These are phyloP conservation scores for Chrysogorgia sp. DNA, from an alignment of 92 coral and sea anemone genomes.

Conservation along the genomic window DNA sequence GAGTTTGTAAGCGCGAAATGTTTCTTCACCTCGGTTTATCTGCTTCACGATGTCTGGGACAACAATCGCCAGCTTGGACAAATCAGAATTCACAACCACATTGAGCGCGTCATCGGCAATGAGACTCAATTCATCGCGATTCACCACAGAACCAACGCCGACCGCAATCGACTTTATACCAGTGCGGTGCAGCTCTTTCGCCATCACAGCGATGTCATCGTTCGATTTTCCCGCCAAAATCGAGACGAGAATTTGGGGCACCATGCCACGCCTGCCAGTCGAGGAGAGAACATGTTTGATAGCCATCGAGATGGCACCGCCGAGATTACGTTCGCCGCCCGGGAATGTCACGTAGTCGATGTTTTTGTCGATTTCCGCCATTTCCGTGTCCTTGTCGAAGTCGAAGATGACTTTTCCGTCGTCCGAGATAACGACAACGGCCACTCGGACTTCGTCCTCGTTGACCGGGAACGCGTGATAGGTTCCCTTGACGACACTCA, in stretches of 20 bases:
- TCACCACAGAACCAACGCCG: slow-evolving; percentile 65
- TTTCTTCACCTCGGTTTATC: slow-evolving; percentile 34
- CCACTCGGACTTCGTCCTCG: slow-evolving; percentile 51
- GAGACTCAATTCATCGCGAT: slow-evolving; percentile 40
- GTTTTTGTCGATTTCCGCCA: slow-evolving; percentile 63
- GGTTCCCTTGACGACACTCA: slow-evolving; percentile 62
- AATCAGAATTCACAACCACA: slow-evolving; percentile 66
- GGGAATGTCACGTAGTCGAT: slow-evolving; percentile 69
- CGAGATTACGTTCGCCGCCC: slow-evolving; percentile 64
- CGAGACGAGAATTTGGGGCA: slow-evolving; percentile 70
- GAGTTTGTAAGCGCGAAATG: slow-evolving; percentile 42
- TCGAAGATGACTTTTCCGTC: slow-evolving; percentile 68
- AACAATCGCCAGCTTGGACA: slow-evolving; percentile 40
- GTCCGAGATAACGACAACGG: slow-evolving; percentile 45
- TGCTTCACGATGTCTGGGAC: slow-evolving; percentile 26
- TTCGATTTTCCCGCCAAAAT: slow-evolving; percentile 77
- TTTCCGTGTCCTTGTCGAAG: slow-evolving; percentile 68
- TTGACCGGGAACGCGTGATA: slow-evolving; percentile 65
- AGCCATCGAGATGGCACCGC: slow-evolving; percentile 66
- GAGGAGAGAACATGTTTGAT: slow-evolving; percentile 62
- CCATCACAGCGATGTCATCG: slow-evolving; percentile 76
- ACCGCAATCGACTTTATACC: slow-evolving; percentile 70
- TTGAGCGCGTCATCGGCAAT: slow-evolving; percentile 62
- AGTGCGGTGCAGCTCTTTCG: slow-evolving; percentile 52
- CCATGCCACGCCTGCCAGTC: slow-evolving; percentile 73